These are phyloP conservation scores for Drosophila monieri DNA, from an alignment of 2,888 invertebrate genomes.

Conservation along the genomic window DNA sequence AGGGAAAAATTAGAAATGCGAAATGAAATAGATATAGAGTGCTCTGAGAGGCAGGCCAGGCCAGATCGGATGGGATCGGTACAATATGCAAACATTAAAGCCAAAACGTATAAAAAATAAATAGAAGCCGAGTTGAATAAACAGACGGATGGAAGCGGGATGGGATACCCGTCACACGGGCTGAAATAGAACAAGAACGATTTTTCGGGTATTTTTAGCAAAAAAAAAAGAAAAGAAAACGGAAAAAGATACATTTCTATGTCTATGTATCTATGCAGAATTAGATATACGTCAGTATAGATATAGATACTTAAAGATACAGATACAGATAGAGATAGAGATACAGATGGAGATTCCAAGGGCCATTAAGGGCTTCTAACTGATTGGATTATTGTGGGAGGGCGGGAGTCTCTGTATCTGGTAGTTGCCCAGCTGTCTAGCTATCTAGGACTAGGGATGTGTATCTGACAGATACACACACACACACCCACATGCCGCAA, in stretches of 20 bases:
- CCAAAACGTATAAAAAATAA: conserved; percentile 46
- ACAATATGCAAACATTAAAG: conserved; percentile 44
- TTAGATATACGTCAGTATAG: conserved; percentile 2
- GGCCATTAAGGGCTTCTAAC: conserved; percentile 11
- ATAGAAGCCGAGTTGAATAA: conserved; percentile 57
- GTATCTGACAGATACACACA: neutral
- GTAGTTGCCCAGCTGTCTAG: conserved; percentile 30
- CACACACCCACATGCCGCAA: conserved; percentile 38
- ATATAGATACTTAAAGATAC: conserved; percentile 18
- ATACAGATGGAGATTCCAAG: conserved; percentile 4
- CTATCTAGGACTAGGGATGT: neutral
- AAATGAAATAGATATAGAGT: conserved; percentile 60
- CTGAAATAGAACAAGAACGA: conserved; percentile 53
- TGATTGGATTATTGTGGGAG: conserved; percentile 20
- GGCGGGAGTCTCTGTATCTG: conserved; percentile 7
- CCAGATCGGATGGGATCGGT: conserved; percentile 23
- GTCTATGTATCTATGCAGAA: conserved; percentile 2
- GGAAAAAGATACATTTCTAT: conserved; percentile 28
- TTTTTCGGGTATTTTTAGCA: conserved; percentile 48
- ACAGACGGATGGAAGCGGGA: conserved; percentile 40
- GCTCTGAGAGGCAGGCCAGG: neutral
- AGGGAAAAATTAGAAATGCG: conserved; percentile 54
- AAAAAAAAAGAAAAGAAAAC: conserved; percentile 21
- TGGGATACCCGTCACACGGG: conserved; percentile 29
- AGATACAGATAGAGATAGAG: conserved; percentile 10